Base-by-base conservation (phyloP, 2,113 vertebrate species). In the Protobothrops flavoviridis region DNA sequence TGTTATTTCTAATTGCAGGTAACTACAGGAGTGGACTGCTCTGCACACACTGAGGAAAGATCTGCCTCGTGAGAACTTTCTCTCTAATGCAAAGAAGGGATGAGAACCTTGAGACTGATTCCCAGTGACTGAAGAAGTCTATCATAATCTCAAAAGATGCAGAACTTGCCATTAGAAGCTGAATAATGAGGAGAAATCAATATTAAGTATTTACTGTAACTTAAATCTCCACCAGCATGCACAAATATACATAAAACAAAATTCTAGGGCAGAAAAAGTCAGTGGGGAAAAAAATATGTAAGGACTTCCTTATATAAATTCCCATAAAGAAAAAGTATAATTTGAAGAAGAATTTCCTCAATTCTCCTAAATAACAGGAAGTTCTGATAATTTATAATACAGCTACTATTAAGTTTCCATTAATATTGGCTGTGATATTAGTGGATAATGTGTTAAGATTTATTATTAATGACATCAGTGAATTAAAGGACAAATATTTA, bases 381-480 rank as follows among this genome's bases (percentile, higher is more conserved):
- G 50, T 17, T 87, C 90, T 92, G 94, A 95, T 92, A 93, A 94
- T 86, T 21, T 96, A 93, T 93, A 95, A 97, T 88, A 55, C 57
- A 95, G 95, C 93, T 43, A 87, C 96, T 64, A 94, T 11, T 5
- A 93, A 50, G 85, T 92, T 94, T 94, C 95, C 91, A 64, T 64
- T n/a, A 64, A n/a, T 64, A n/a, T 64, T n/a, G 61, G 61, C 11
- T 64, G 29, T 64, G n/a, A 64, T 64, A n/a, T 64, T n/a, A 93
- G 24, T 50, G 85, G 85, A 61, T 87, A 26, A 52, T 24, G 59
- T 87, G 85, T 96, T 96, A 69, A 69, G 57, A 95, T 98, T 96
- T 91, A 98, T 98, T 97, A 98, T 98, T 98, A 96, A 98, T 97
- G 97, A 95, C 95, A 94, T 94, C 85, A 89, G 93, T 96, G 95